Percentiles rank a stretch among this genome's conserved stretches.
phyloP scores from a whole-genome alignment of 1,140 invertebrate genomes.

The Sarcophaga bullata region DNA sequence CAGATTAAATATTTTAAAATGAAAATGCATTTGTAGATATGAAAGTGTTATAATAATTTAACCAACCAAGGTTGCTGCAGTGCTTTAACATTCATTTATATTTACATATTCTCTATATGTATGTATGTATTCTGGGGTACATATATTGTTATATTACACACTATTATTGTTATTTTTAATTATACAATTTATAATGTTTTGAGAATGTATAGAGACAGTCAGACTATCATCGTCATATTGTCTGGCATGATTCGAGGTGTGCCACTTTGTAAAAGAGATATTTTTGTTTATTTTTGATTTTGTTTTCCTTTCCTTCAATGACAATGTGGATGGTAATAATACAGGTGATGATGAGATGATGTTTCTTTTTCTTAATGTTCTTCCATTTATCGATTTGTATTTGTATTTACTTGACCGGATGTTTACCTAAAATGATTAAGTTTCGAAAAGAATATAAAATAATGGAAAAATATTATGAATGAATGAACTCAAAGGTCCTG shows the following conservation, averaged over 20 bases:
- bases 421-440: constrained; percentile 37
- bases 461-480: too few relatives aligned
- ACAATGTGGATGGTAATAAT: neutral
- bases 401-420: constrained; percentile 29
- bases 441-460: neutral
- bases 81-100: too few relatives aligned
- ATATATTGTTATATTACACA: neutral
- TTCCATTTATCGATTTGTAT: constrained; percentile 11
- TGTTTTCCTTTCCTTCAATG: too few relatives aligned
- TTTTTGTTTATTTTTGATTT: neutral
- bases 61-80: too few relatives aligned
- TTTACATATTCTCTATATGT: neutral
- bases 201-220: neutral
- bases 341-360: constrained; percentile 35
- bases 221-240: constrained; percentile 23
- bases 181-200: neutral
- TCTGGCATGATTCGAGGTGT: constrained; percentile 37
- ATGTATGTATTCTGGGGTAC: neutral
- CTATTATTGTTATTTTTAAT: neutral
- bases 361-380: neutral
- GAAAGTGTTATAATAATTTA: too few relatives aligned
- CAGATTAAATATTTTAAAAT: neutral
- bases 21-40: neutral
- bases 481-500: too few relatives aligned
- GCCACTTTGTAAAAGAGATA: neutral